Conservation (phyloP, 2,888 invertebrate genomes). For the Marasmarcha lunaedactyla region DNA sequence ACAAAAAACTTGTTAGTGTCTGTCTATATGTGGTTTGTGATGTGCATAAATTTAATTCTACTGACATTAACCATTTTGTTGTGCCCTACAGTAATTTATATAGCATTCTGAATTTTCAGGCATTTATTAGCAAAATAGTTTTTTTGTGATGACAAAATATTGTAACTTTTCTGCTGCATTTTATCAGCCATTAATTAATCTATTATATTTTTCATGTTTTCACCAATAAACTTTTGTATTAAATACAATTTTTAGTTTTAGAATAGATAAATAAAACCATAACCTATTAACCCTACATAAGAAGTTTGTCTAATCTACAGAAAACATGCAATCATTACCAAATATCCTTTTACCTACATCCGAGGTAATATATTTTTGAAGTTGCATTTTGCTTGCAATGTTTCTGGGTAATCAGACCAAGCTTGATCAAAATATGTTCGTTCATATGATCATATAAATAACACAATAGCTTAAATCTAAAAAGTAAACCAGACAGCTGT, state of each 20-base stretch:
- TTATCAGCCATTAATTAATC: constrained; percentile 71
- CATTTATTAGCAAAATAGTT: constrained; percentile 67
- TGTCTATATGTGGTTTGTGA: constrained; percentile 54
- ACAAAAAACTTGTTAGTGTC: constrained; percentile 69
- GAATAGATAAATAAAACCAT: constrained; percentile 65
- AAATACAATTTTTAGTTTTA: constrained; percentile 71
- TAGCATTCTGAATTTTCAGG: constrained; percentile 66
- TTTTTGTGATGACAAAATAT: constrained; percentile 64
- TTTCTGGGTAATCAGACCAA: no score
- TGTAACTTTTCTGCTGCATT: constrained; percentile 71
- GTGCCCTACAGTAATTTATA: constrained; percentile 55
- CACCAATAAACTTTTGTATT: constrained; percentile 72
- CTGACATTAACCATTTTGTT: constrained; percentile 67
- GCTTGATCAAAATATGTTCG: no score
- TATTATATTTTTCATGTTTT: constrained; percentile 72
- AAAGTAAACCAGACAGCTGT: no score
- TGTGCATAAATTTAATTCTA: constrained; percentile 47
- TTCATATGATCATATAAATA: no score
- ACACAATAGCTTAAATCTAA: no score
- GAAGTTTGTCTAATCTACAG: no score
- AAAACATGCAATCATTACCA: no score
- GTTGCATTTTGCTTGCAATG: no score
- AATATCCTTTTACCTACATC: no score
- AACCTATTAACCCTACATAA: constrained; percentile 59
- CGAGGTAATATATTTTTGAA: no score